A percentile compares a stretch with the other conserved stretches of the same genome.
Evolutionary conservation across 2,113 vertebrate species (phyloP).

Genomic region (Theropithecus gelada): DNA sequence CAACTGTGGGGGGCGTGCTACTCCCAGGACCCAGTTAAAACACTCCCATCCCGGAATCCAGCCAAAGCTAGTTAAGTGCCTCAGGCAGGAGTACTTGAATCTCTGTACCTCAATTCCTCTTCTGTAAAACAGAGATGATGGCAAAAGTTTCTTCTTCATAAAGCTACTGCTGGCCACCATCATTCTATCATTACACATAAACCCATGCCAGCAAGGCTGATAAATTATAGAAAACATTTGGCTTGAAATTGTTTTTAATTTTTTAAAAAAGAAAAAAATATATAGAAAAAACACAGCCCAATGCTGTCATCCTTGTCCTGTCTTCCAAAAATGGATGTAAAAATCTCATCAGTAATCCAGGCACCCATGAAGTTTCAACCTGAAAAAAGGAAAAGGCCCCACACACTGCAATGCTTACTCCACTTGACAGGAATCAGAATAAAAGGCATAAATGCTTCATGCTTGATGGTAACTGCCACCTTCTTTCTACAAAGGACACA

Average conservation of each 20-base stretch:
- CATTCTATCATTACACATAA: neutral
- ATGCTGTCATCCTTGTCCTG: neutral
- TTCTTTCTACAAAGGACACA: neutral
- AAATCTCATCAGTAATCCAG: neutral
- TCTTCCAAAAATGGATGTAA: neutral
- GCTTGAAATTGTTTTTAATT: too few relatives aligned
- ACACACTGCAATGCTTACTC: neutral
- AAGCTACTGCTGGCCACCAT: neutral
- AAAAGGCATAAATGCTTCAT: neutral
- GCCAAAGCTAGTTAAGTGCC: neutral
- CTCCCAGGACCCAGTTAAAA: neutral
- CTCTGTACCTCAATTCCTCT: neutral
- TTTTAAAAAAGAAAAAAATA: too few relatives aligned
- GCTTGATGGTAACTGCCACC: neutral
- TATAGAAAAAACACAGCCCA: neutral
- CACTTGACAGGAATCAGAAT: neutral
- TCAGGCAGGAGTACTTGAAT: rapidly evolving
- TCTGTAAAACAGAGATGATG: neutral
- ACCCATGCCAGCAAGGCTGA: neutral
- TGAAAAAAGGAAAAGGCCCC: neutral
- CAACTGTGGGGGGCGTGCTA: too few relatives aligned
- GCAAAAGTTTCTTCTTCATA: neutral
- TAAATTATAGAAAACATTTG: neutral
- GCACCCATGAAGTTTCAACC: neutral
- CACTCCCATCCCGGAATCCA: neutral